phyloP scores from a whole-genome alignment of 2,113 vertebrate genomes.

The Lepisosteus oculatus region DNA sequence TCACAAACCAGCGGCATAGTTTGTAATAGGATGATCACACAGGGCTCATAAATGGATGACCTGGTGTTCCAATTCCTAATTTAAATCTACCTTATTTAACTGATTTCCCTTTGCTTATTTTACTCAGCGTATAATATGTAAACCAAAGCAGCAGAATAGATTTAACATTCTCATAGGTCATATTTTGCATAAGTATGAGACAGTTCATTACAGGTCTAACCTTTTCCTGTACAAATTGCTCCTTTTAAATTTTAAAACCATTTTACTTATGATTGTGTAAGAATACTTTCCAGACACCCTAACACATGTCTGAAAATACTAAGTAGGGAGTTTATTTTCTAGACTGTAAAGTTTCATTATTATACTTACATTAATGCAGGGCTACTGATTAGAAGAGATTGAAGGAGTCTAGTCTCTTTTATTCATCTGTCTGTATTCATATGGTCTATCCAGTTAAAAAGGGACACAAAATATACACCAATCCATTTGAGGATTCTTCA shows the following conservation, averaged over 20 bases:
- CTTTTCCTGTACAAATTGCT: conserved; percentile 51
- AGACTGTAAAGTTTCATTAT: too few relatives aligned
- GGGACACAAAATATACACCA: too few relatives aligned
- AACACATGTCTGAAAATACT: too few relatives aligned
- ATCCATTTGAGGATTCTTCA: too few relatives aligned
- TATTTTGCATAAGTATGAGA: conserved; percentile 64
- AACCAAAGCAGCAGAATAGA: conserved; percentile 54
- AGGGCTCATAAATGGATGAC: conserved; percentile 39
- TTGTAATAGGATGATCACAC: conserved; percentile 7
- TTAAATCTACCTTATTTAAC: conserved; percentile 45
- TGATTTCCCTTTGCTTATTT: conserved; percentile 35
- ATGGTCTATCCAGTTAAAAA: too few relatives aligned
- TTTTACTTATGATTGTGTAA: conserved; percentile 49
- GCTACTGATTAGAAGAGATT: too few relatives aligned
- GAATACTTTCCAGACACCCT: conserved; percentile 10
- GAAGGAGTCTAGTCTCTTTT: too few relatives aligned
- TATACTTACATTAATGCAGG: too few relatives aligned
- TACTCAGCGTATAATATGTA: conserved; percentile 30
- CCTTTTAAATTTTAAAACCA: conserved; percentile 43
- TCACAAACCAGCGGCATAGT: conserved; percentile 20
- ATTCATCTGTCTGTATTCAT: too few relatives aligned
- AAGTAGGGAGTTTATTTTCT: too few relatives aligned
- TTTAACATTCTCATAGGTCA: conserved; percentile 61
- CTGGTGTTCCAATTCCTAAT: conserved; percentile 36
- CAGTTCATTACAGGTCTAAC: conserved; percentile 56